A percentile compares a stretch with the other conserved stretches of the same genome.
Conservation (phyloP, 2,888 invertebrate genomes). For the Habrosyne pyritoides region DNA sequence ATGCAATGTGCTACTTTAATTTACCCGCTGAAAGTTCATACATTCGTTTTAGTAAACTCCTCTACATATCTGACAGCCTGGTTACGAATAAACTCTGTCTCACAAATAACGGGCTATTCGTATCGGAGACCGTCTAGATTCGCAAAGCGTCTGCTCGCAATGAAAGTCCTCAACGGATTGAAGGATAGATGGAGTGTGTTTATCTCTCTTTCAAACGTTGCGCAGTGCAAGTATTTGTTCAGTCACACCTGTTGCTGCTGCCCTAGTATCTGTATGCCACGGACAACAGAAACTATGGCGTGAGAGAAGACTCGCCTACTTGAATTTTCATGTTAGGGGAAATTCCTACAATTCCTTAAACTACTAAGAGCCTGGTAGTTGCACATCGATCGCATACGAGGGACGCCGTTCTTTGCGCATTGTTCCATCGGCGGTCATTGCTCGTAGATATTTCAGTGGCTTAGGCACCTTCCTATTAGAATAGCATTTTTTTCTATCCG, state of each 20-base stretch:
- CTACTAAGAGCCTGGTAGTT: constrained; percentile 59
- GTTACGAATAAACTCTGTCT: constrained; percentile 49
- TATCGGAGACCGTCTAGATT: constrained; percentile 33
- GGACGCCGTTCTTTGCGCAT: constrained; percentile 50
- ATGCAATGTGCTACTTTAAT: no score
- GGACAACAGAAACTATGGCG: constrained; percentile 16
- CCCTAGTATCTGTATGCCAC: constrained; percentile 33
- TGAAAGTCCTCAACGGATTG: constrained; percentile 43
- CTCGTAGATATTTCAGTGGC: not conserved
- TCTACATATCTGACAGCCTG: constrained; percentile 47
- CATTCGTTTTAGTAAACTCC: constrained; percentile 19
- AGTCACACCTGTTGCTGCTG: constrained; percentile 15
- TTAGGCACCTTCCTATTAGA: no score
- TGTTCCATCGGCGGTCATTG: not conserved
- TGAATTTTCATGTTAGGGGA: constrained; percentile 22
- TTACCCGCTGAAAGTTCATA: not conserved
- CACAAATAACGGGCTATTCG: constrained; percentile 51
- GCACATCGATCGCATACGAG: constrained; percentile 64
- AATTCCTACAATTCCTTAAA: constrained; percentile 35
- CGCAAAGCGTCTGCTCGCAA: constrained; percentile 44
- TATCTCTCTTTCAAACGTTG: not conserved
- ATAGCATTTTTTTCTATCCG: no score
- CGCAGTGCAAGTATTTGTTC: not conserved
- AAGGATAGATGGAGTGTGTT: not conserved
- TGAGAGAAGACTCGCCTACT: constrained; percentile 7